Evolutionary conservation across 2,888 invertebrate species (phyloP).

Genomic region (Parochlus steinenii): DNA sequence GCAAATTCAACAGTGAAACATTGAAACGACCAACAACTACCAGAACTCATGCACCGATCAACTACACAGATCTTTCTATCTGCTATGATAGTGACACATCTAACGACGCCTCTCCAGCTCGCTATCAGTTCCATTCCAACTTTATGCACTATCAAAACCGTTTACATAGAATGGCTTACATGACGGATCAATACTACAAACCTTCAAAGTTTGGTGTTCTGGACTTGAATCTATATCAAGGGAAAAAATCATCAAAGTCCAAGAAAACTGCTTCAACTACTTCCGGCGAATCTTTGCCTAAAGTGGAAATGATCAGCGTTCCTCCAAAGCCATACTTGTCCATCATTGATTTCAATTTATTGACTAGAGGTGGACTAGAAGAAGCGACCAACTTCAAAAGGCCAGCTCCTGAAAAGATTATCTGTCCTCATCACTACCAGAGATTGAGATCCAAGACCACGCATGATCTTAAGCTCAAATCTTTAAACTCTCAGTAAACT

Average conservation of each 20-base stretch:
- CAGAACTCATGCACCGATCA: constrained; percentile 33
- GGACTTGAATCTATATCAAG: constrained; percentile 15
- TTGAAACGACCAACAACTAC: constrained; percentile 31
- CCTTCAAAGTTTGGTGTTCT: constrained; percentile 20
- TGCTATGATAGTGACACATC: constrained; percentile 37
- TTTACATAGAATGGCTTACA: background rate
- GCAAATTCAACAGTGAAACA: constrained; percentile 20
- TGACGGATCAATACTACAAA: background rate
- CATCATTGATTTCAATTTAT: constrained; percentile 55
- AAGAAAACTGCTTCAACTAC: background rate
- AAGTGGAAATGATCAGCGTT: constrained; percentile 23
- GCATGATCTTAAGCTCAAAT: too few species aligned
- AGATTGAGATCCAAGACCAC: constrained; percentile 4
- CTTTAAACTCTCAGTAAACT: too few species aligned
- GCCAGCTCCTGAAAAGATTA: constrained; percentile 7
- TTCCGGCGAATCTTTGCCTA: background rate
- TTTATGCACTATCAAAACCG: constrained; percentile 11
- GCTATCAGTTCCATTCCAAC: constrained; percentile 15
- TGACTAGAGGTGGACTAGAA: constrained; percentile 43
- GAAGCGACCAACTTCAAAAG: constrained; percentile 28
- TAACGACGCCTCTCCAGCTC: constrained; percentile 29
- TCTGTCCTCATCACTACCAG: constrained; percentile 9
- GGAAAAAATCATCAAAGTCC: constrained; percentile 2
- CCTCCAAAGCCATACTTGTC: constrained; percentile 46
- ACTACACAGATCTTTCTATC: constrained; percentile 36